A percentile compares a stretch with the other conserved stretches of the same genome.
Conservation (phyloP, 2,797 vertebrate species). For the Geotrypetes seraphini region DNA sequence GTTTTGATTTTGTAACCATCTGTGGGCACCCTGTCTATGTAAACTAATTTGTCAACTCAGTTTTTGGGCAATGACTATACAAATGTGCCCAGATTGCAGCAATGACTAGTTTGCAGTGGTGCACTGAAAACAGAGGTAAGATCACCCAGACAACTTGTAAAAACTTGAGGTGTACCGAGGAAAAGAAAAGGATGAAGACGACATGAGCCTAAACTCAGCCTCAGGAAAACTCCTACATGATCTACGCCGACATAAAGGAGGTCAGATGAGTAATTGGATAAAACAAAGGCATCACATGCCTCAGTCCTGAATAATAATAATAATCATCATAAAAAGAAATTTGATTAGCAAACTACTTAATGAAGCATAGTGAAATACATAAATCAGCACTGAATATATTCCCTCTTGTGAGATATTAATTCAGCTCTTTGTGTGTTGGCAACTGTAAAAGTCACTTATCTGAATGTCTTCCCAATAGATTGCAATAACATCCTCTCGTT, state of each 20-base stretch:
- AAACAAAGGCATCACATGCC: constrained; percentile 15
- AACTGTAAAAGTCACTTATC: too few species aligned
- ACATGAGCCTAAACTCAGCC: not conserved
- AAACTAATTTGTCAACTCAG: constrained; percentile 17
- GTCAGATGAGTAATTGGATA: constrained; percentile 5
- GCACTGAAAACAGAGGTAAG: not conserved
- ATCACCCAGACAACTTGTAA: not conserved
- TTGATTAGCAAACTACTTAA: constrained; percentile 22
- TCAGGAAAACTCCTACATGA: constrained; percentile 3
- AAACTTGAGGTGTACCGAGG: not conserved
- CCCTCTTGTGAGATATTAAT: accelerated
- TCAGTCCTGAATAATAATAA: constrained; percentile 4
- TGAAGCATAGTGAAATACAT: not conserved
- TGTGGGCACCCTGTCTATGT: too few species aligned
- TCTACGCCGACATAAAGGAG: constrained; percentile 3
- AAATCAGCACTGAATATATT: too few species aligned
- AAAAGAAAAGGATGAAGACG: constrained; percentile 1
- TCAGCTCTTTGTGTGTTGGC: constrained; percentile 2
- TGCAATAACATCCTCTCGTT: too few species aligned
- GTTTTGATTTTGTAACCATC: too few species aligned
- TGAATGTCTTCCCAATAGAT: too few species aligned
- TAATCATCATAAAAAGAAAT: not conserved
- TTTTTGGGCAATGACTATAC: constrained; percentile 7
- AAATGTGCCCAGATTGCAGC: not conserved
- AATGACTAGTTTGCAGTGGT: too few species aligned